phyloP scores from a whole-genome alignment of 2,888 invertebrate genomes.

The Eristalis intricaria region DNA sequence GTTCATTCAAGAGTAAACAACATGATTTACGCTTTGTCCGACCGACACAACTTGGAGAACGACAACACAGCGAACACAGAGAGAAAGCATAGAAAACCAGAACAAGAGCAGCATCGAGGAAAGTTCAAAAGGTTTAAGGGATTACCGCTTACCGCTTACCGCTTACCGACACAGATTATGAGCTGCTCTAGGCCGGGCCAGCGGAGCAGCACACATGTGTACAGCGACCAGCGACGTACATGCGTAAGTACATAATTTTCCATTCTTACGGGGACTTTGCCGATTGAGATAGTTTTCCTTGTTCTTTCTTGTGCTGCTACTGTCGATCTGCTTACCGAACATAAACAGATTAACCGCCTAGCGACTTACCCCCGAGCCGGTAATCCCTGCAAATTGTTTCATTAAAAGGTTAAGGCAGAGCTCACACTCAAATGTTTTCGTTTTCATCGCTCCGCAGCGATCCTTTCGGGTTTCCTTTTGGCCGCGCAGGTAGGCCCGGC shows the following conservation, averaged over 20 bases:
- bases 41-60: slow-evolving; percentile 27
- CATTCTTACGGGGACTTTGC: slow-evolving; percentile 65
- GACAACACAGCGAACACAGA: not conserved
- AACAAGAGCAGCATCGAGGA: slow-evolving; percentile 22
- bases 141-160: slow-evolving; percentile 80
- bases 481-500: not conserved
- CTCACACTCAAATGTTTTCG: slow-evolving; percentile 77
- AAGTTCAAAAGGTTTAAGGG: slow-evolving; percentile 80
- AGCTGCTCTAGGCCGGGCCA: slow-evolving; percentile 76
- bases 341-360: slow-evolving; percentile 82
- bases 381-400: slow-evolving; percentile 82
- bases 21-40: slow-evolving; percentile 75
- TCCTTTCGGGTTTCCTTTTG: not conserved
- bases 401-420: slow-evolving; percentile 81
- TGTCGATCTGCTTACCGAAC: slow-evolving; percentile 78
- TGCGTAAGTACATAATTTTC: slow-evolving; percentile 72
- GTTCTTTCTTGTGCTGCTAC: slow-evolving; percentile 54
- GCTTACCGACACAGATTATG: slow-evolving; percentile 80
- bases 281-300: slow-evolving; percentile 73
- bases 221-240: slow-evolving; percentile 44
- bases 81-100: not conserved
- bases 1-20: slow-evolving; percentile 80
- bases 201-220: slow-evolving; percentile 29
- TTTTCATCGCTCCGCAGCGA: not conserved
- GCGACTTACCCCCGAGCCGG: slow-evolving; percentile 78